Evolutionary conservation across 2,113 vertebrate genomes (phyloP), one percentile per base, ranked within the genome.

Genomic region (Guaruba guarouba): DNA sequence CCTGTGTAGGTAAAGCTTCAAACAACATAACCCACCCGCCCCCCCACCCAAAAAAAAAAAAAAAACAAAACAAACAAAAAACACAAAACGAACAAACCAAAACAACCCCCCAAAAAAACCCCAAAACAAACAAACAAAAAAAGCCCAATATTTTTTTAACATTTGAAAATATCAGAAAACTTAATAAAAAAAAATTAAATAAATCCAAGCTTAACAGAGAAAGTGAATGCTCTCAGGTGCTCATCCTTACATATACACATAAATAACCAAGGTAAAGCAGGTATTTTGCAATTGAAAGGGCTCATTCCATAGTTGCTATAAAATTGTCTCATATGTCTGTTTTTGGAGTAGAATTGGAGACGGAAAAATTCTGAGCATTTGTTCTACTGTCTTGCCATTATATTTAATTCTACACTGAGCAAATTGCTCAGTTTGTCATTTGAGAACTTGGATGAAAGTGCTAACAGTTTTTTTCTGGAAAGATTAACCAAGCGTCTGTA

Each of bases 181-280:
- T 76, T 41, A 46, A 59, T 29, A 33, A 37, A 7, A 5, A 4
- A 15, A 28, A 29, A 1, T 2, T 13, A 80, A 49, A 55, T 20
- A 5, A 1, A 1, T 5, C 7, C 7, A 63, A 88, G 8, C 3
- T 59, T 22, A 41, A 11, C 17, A 63, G n/a, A 31, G 12, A 41
- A 44, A 80, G 5, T 11, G 1, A 76, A 73, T 29, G 3, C 2
- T 10, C 5, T 31, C 9, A 35, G 9, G 12, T 29, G 6, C 1
- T 44, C 3, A 31, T 51, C 2, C 15, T 71, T n/a, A n/a, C 6
- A 2, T 37, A 20, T 29, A 31, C 2, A 19, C 28, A 11, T 11
- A 51, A 22, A 69, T 69, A 75, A 16, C 25, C 4, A 48, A 82
- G 11, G 2, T 23, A 6, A 70, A 71, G 4, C 14, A 37, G 2